Evolutionary conservation across 2,113 vertebrate genomes (phyloP).

Genomic region (Cricetomys ansorgei): DNA sequence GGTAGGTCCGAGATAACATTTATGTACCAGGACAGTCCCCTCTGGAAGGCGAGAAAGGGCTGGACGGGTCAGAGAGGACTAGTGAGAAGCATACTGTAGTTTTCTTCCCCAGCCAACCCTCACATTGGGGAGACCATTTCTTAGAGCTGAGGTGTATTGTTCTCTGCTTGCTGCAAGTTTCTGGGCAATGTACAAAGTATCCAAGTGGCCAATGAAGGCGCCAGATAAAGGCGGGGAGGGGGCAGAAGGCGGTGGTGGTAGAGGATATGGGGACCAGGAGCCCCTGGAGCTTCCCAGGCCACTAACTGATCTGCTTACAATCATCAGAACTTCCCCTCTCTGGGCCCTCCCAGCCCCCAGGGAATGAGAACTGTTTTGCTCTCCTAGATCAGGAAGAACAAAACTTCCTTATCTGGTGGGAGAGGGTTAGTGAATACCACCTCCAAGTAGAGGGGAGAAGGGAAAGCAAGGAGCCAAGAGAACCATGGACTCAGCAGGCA

Average conservation of each 20-base stretch:
- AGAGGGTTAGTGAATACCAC: slow-evolving; percentile 59
- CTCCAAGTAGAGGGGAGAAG: slow-evolving; percentile 65
- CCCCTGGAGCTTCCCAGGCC: slow-evolving; percentile 48
- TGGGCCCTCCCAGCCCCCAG: slow-evolving; percentile 75
- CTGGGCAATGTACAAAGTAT: slow-evolving; percentile 53
- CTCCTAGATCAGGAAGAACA: slow-evolving; percentile 73
- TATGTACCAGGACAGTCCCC: not conserved
- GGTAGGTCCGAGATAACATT: slow-evolving; percentile 7
- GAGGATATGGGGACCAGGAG: slow-evolving; percentile 62
- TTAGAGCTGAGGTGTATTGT: slow-evolving; percentile 24
- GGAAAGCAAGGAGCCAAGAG: slow-evolving; percentile 52
- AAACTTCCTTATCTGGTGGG: slow-evolving; percentile 75
- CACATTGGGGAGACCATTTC: not conserved
- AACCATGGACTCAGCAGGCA: slow-evolving; percentile 62
- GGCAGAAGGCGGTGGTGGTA: slow-evolving; percentile 11
- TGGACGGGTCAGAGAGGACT: not conserved
- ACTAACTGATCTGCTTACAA: slow-evolving; percentile 69
- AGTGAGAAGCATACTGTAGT: slow-evolving; percentile 24
- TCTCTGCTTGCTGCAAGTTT: slow-evolving; percentile 53
- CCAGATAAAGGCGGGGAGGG: slow-evolving; percentile 65
- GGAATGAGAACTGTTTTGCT: slow-evolving; percentile 77
- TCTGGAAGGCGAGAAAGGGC: slow-evolving; percentile 24
- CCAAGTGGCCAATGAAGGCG: not conserved
- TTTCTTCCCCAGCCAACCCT: slow-evolving; percentile 53
- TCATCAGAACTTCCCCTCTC: slow-evolving; percentile 78